Base-by-base conservation (phyloP, 2,113 vertebrate species). In the Diphyllodes magnificus region DNA sequence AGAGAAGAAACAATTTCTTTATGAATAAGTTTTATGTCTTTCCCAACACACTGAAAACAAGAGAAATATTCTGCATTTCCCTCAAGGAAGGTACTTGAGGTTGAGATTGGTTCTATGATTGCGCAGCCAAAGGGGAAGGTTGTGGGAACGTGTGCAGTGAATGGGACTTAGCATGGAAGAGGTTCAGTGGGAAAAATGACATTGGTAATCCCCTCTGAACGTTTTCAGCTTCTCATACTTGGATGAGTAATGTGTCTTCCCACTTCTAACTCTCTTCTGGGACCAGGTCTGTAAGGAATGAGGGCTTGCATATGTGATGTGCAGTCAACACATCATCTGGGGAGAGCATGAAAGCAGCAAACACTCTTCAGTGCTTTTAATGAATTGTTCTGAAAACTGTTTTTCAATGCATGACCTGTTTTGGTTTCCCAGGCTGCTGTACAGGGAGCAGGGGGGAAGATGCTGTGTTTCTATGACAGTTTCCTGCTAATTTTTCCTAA, bases 171-270 rank as follows among this genome's bases (percentile, higher is more conserved):
- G 30, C 2, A 1, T 69, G 68, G 59, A 83, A 86, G 35, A 51
- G 61, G 79, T 53, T 95, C 59, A 15, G 53, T 11, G 73, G 59
- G 49, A 81, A 81, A 96, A 93, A 72, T 57, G 51, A 54, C 61
- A 64, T 73, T 90, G 94, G 28, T 79, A 88, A 68, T 92, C 76
- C 50, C 42, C 50, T 60, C 85, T 88, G 86, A 95, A 75, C 51
- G 31, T 8, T 24, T 82, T 54, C 72, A 25, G n/a, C 91, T 91
- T 81, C 66, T 66, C 61, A 49, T 33, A 21, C 61, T 93, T 81
- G 61, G 71, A 30, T 65, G 33, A 93, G 8, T 84, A 31, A 66
- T 21, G 19, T 56, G 77, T 86, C 44, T 90, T 56, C 42, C 49
- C 25, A 31, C 61, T 75, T 85, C 45, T 82, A 47, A 60, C 75